Evolutionary conservation across 2,888 invertebrate species (phyloP), one percentile per base, ranked within the genome.

Genomic region (Theristus sp.): DNA sequence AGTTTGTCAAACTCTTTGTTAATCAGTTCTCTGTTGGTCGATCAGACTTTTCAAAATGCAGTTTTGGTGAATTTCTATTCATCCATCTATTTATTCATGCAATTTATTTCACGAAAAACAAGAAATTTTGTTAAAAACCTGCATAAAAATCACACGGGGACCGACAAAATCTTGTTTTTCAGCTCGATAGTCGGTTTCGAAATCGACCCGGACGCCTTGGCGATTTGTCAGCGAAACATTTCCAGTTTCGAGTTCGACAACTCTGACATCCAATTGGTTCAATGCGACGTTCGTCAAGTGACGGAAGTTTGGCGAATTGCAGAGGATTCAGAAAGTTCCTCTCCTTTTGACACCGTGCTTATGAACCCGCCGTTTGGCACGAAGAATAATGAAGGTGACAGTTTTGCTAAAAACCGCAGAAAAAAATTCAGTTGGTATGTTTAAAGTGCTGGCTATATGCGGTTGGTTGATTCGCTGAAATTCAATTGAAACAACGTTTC

Each of bases 341-440:
- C n/a, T n/a, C 29, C n/a, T 3, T 90, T 90, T 77, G 93, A 96
- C 73, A 88, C 89, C 0, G 87, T 93, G 1, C 78, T 98, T 46
- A 90, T 93, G 86, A 98, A 98, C 80, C 96, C 96, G 25, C 98
- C 98, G 0, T 98, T 98, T 80, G 96, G 98, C 1, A 98, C 96
- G 0, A 94, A 94, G 75, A 82, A 84, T 65, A 94, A 90, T 67
- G 68, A 75, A 74, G 79, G 78, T 75, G 64, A 49, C n/a, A 49
- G n/a, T 17, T 17, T 20, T 49, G 49, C 24, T 49, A n/a, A 49
- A n/a, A 3, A 49, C 6, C 17, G 38, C 38, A 17, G 10, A n/a
- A 38, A 17, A n/a, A 38, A 38, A 17, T 54, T 52, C 62, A 59
- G 20, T 56, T 6, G 3, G 10, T 24, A 25, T 24, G n/a, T 17